These are phyloP conservation scores for Ooceraea biroi DNA, from an alignment of 1,140 invertebrate species.

Conservation along the genomic window DNA sequence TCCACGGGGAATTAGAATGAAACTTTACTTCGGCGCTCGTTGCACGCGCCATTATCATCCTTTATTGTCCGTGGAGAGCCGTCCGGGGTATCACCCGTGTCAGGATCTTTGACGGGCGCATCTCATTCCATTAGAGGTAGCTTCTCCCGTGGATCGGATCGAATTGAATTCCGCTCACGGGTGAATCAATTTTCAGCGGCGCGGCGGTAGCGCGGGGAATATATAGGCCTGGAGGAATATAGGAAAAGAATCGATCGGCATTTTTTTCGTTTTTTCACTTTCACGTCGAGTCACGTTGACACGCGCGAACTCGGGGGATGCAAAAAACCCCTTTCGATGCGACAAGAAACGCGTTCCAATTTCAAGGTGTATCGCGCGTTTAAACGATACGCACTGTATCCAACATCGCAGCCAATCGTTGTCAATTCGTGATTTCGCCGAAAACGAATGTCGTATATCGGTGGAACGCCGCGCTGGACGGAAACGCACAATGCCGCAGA, in stretches of 20 bases:
- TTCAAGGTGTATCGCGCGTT: slow-evolving; percentile 52
- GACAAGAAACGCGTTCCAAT: slow-evolving; percentile 66
- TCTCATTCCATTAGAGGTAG: slow-evolving; percentile 62
- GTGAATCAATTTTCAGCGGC: slow-evolving; percentile 66
- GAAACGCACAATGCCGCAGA: slow-evolving; percentile 34
- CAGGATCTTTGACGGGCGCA: slow-evolving; percentile 65
- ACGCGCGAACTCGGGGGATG: slow-evolving; percentile 14
- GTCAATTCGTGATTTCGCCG: slow-evolving; percentile 9
- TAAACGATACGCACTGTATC: not conserved
- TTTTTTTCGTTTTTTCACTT: slow-evolving; percentile 24
- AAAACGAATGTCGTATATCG: slow-evolving; percentile 20
- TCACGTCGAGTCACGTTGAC: slow-evolving; percentile 59
- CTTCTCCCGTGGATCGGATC: slow-evolving; percentile 53
- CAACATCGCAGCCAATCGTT: not conserved
- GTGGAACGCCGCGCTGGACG: not conserved
- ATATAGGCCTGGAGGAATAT: slow-evolving; percentile 34
- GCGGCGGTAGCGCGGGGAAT: no score
- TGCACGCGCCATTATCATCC: slow-evolving; percentile 53
- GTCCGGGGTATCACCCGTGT: slow-evolving; percentile 46
- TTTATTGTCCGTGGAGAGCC: slow-evolving; percentile 46
- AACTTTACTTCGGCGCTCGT: slow-evolving; percentile 57
- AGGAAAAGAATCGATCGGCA: slow-evolving; percentile 33
- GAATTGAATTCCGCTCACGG: slow-evolving; percentile 67
- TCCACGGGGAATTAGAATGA: slow-evolving; percentile 68
- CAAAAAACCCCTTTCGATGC: slow-evolving; percentile 28